These are phyloP conservation scores for Graphium colonna DNA, from an alignment of 2,888 invertebrate genomes.

Conservation along the genomic window DNA sequence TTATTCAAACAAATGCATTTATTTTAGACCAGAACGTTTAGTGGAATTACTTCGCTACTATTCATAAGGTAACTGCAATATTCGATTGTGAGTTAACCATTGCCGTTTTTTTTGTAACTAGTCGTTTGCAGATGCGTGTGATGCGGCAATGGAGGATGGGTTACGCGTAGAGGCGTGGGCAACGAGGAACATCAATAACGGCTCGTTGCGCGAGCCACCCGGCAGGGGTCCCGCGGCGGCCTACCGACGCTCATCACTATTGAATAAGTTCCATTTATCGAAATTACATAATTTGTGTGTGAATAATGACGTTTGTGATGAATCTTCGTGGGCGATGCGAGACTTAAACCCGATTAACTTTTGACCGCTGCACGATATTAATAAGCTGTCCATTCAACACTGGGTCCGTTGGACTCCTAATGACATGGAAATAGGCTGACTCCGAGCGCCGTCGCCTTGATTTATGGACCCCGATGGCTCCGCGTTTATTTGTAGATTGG, in stretches of 20 bases:
- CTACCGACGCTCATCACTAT: slow-evolving; percentile 79
- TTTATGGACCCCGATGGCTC: slow-evolving; percentile 26
- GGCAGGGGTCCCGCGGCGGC: slow-evolving; percentile 62
- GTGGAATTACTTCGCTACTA: slow-evolving; percentile 42
- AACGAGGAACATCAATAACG: slow-evolving; percentile 36
- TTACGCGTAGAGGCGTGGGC: slow-evolving; percentile 21
- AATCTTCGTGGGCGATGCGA: slow-evolving; percentile 78
- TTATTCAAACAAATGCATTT: slow-evolving; percentile 71
- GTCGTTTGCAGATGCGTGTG: slow-evolving; percentile 5
- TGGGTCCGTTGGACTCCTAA: slow-evolving; percentile 44
- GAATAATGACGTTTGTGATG: slow-evolving; percentile 80
- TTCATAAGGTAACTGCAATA: no score
- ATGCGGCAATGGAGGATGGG: slow-evolving; percentile 33
- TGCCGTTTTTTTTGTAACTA: slow-evolving; percentile 26
- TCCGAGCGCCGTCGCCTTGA: slow-evolving; percentile 25
- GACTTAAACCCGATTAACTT: slow-evolving; percentile 79
- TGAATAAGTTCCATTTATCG: slow-evolving; percentile 80
- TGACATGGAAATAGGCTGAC: slow-evolving; percentile 65
- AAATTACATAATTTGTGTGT: slow-evolving; percentile 81
- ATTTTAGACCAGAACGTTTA: slow-evolving; percentile 66
- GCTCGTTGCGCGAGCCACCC: slow-evolving; percentile 41
- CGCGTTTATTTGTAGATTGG: slow-evolving; percentile 24
- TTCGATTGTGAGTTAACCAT: slow-evolving; percentile 34
- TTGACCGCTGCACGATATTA: slow-evolving; percentile 74
- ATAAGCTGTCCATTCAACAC: slow-evolving; percentile 64